These are phyloP conservation scores for Enteromius afrohamiltoni DNA, from an alignment of 2,797 vertebrate genomes.

Conservation along the genomic window DNA sequence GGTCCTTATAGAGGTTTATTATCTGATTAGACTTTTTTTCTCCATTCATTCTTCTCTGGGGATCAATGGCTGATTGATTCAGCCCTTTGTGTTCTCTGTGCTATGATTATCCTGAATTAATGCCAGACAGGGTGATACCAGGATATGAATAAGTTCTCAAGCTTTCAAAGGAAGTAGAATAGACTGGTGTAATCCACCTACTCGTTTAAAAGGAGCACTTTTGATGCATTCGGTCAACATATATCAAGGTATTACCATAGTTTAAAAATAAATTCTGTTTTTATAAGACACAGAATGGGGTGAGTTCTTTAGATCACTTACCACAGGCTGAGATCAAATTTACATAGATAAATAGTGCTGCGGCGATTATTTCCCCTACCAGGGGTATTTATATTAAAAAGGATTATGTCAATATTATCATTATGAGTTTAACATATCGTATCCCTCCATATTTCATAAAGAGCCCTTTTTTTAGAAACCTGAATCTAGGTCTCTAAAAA, in stretches of 20 bases:
- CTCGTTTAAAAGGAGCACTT: conserved; percentile 17
- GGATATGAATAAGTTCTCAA: conserved; percentile 17
- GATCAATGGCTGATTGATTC: conserved; percentile 62
- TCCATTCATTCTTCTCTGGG: conserved; percentile 48
- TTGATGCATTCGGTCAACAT: background rate
- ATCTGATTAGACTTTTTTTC: conserved; percentile 57
- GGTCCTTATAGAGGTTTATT: conserved; percentile 44
- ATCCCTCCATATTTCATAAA: conserved; percentile 18
- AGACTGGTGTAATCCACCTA: conserved; percentile 24
- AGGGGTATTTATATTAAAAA: conserved; percentile 40
- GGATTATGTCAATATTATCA: conserved; percentile 23
- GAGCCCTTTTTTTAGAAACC: background rate
- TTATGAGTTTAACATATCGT: background rate
- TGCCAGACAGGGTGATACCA: conserved; percentile 34
- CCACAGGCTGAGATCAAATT: background rate
- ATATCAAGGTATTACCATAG: background rate
- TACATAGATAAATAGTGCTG: conserved; percentile 13
- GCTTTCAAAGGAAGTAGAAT: conserved; percentile 24
- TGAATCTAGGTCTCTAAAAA: background rate
- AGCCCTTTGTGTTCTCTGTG: conserved; percentile 59
- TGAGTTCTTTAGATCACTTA: background rate
- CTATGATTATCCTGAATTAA: conserved; percentile 47
- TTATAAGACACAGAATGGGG: background rate
- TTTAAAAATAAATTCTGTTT: background rate
- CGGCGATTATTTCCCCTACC: background rate